Evolutionary conservation across 2,888 invertebrate species (phyloP), one percentile per base, ranked within the genome.

Genomic region (Melikaiella ostensackeni): DNA sequence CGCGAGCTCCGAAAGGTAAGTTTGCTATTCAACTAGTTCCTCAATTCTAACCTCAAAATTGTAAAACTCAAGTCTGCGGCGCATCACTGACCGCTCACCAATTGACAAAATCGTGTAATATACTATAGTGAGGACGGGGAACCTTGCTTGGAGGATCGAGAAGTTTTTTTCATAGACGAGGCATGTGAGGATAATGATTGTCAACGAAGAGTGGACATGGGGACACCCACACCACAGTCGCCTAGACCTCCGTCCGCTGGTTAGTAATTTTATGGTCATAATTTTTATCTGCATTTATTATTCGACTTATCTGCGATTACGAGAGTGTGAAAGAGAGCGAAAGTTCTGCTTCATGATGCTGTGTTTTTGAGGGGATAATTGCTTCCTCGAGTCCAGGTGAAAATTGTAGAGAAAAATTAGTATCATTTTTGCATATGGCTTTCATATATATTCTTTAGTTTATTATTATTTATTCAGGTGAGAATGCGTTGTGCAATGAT

Each of bases 1-100:
- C 80, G 97, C 97, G 83, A 97, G 97, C 92, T 97, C 97, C 82
- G 97, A 97, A 93, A 97, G 97, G 97, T 97, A 80, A 80, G 24
- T 21, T 16, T 13, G 46, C 70, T 61, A 46, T 66, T 21, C 11
- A 11, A 8, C 24, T 35, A 19, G 21, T 70, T 70, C 19, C n/a
- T 27, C 0, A 30, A 50, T 50, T n/a, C 70, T 70, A 70, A 70
- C 70, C 70, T 70, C 50, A 70, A 70, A 70, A 70, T n/a, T 70
- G 27, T 4, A 33, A 13, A 61, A 75, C 66, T 46, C n/a, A 57
- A 30, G 55, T 73, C 57, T 16, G 27, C 24, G 27, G 66, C 77
- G 38, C 64, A 89, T 89, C 62, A 50, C 46, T 70, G 70, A 70
- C 50, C 50, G 33, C 30, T 30, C 1, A 57, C n/a, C 11, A 30